Evolutionary conservation across 1,140 invertebrate genomes (phyloP).

Genomic region (Spodoptera frugiperda): DNA sequence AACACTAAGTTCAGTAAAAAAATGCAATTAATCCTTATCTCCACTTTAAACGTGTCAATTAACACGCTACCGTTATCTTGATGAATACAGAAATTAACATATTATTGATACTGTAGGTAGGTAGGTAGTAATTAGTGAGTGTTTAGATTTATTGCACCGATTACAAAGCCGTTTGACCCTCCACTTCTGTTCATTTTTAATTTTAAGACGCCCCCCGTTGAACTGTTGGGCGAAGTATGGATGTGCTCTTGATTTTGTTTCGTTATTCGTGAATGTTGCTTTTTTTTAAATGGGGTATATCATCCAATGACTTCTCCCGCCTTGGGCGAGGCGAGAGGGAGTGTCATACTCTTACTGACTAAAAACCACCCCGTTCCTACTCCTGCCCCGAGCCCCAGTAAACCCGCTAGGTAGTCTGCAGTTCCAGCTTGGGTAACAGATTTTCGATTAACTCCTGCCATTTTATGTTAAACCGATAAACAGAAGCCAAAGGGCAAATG

Average conservation of each 20-base stretch:
- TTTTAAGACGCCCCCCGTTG: constrained; percentile 44
- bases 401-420: too few relatives aligned
- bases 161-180: constrained; percentile 70
- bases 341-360: too few relatives aligned
- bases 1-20: too few relatives aligned
- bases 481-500: too few relatives aligned
- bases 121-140: constrained; percentile 63
- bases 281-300: too few relatives aligned
- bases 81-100: constrained; percentile 31
- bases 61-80: not conserved
- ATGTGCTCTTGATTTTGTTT: constrained; percentile 42
- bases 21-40: not conserved
- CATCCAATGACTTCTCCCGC: too few relatives aligned
- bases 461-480: too few relatives aligned
- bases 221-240: constrained; percentile 43
- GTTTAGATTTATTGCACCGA: constrained; percentile 69
- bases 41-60: not conserved
- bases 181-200: constrained; percentile 53
- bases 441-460: too few relatives aligned
- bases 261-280: not conserved
- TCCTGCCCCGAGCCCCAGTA: too few relatives aligned
- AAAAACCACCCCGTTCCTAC: too few relatives aligned
- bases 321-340: too few relatives aligned
- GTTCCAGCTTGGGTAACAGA: too few relatives aligned
- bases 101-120: constrained; percentile 49